Evolutionary conservation across 1,140 invertebrate species (phyloP).

Genomic region (Nautilus pompilius): DNA sequence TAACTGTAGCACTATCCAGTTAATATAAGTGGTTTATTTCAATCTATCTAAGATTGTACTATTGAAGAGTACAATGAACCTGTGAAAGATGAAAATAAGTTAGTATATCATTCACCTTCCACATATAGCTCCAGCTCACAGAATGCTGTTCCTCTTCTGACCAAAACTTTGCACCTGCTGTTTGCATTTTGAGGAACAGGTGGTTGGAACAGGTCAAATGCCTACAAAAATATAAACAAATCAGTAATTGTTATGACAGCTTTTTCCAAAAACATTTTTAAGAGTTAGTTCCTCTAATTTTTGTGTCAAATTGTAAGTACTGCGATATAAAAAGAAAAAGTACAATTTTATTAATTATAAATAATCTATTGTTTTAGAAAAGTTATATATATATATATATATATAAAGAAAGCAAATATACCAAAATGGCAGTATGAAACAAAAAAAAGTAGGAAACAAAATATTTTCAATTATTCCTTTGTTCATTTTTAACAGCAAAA

Average conservation of each 20-base stretch:
- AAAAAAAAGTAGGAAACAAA: not conserved
- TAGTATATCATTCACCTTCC: slow-evolving; percentile 61
- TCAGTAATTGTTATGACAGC: not conserved
- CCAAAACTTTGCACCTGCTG: slow-evolving; percentile 68
- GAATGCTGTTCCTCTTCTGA: slow-evolving; percentile 69
- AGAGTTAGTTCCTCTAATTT: not conserved
- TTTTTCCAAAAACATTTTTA: not conserved
- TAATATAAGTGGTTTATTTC: too few relatives aligned
- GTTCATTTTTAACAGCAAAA: not conserved
- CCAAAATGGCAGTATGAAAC: too few relatives aligned
- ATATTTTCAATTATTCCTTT: slow-evolving; percentile 3
- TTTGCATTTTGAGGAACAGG: slow-evolving; percentile 68
- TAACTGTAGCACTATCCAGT: too few relatives aligned
- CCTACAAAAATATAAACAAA: slow-evolving; percentile 53
- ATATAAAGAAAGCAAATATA: too few relatives aligned
- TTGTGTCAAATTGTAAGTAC: not conserved
- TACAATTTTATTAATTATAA: too few relatives aligned
- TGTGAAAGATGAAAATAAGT: not conserved
- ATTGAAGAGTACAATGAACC: too few relatives aligned
- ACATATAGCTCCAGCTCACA: slow-evolving; percentile 68
- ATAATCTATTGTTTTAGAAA: too few relatives aligned
- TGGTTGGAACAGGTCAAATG: slow-evolving; percentile 71
- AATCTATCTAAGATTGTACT: too few relatives aligned
- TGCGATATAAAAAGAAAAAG: too few relatives aligned
- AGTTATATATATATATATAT: too few relatives aligned